A percentile compares a stretch with the other conserved stretches of the same genome.
phyloP scores from a whole-genome alignment of 1,140 invertebrate species.

The Drosophila sp. region DNA sequence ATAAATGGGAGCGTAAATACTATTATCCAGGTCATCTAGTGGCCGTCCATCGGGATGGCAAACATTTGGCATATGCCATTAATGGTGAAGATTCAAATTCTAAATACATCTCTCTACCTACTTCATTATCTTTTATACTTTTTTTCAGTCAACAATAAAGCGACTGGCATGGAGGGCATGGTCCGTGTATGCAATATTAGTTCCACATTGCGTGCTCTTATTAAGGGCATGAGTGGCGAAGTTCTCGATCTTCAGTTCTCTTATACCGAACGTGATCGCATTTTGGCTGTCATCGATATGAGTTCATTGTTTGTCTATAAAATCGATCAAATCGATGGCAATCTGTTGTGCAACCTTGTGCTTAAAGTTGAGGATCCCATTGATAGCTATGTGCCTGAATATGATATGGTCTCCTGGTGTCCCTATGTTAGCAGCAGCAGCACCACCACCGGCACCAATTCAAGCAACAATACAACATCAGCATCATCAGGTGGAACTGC shows the following conservation, averaged over 20 bases:
- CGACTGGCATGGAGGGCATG: constrained; percentile 87
- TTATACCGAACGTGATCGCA: constrained; percentile 88
- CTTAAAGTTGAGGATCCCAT: constrained; percentile 84
- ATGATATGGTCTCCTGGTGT: constrained; percentile 92
- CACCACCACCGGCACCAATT: constrained; percentile 84
- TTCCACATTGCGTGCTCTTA: constrained; percentile 89
- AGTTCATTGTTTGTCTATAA: constrained; percentile 91
- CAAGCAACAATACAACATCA: neutral
- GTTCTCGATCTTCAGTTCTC: constrained; percentile 96
- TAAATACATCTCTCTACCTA: neutral
- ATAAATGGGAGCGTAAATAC: constrained; percentile 94
- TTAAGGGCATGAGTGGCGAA: constrained; percentile 93
- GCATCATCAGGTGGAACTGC: neutral
- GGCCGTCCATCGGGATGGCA: constrained; percentile 93
- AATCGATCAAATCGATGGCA: constrained; percentile 87
- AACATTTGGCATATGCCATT: constrained; percentile 94
- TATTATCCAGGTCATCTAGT: constrained; percentile 94
- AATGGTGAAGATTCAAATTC: constrained; percentile 87
- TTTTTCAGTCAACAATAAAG: constrained; percentile 76
- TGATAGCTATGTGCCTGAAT: constrained; percentile 66
- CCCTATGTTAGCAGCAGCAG: constrained; percentile 88
- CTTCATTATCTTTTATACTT: neutral
- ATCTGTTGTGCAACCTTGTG: constrained; percentile 85
- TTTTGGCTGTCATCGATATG: constrained; percentile 94
- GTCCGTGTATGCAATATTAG: constrained; percentile 91